Percentiles rank a stretch among this genome's conserved stretches.
phyloP scores from a whole-genome alignment of 2,797 vertebrate species.

The Xyrichtys novacula region DNA sequence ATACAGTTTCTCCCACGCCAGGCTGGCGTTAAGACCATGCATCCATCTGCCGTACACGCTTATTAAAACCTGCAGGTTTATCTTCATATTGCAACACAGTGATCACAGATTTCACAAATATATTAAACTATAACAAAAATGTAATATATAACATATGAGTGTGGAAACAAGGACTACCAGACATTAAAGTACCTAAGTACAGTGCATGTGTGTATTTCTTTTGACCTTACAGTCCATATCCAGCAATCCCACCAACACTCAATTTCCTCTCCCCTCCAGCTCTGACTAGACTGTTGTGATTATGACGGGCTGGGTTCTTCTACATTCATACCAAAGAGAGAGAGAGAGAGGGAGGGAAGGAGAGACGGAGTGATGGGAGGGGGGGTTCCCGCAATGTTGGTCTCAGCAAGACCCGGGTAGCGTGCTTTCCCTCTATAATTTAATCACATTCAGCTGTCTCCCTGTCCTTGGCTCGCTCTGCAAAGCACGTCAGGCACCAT shows the following conservation, averaged over 20 bases:
- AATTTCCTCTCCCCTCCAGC: constrained; percentile 63
- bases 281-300: constrained; percentile 69
- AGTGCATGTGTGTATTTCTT: constrained; percentile 36
- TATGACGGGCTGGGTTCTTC: constrained; percentile 57
- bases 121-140: neutral
- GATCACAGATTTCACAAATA: neutral
- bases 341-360: constrained; percentile 20
- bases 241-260: constrained; percentile 65
- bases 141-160: neutral
- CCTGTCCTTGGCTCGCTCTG: constrained; percentile 73
- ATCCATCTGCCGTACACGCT: constrained; percentile 4
- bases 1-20: constrained; percentile 48
- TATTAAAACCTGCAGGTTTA: neutral
- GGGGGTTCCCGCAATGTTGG: constrained; percentile 74
- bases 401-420: constrained; percentile 75
- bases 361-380: constrained; percentile 21
- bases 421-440: constrained; percentile 85
- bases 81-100: neutral
- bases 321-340: constrained; percentile 47
- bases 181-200: constrained; percentile 27
- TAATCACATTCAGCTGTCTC: constrained; percentile 84
- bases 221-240: constrained; percentile 57
- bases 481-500: constrained; percentile 73
- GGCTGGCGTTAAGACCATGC: constrained; percentile 33
- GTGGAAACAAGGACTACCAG: neutral